Evolutionary conservation across 1,140 invertebrate genomes (phyloP), one percentile per base, ranked within the genome.

Genomic region (Pristionchus pacificus): DNA sequence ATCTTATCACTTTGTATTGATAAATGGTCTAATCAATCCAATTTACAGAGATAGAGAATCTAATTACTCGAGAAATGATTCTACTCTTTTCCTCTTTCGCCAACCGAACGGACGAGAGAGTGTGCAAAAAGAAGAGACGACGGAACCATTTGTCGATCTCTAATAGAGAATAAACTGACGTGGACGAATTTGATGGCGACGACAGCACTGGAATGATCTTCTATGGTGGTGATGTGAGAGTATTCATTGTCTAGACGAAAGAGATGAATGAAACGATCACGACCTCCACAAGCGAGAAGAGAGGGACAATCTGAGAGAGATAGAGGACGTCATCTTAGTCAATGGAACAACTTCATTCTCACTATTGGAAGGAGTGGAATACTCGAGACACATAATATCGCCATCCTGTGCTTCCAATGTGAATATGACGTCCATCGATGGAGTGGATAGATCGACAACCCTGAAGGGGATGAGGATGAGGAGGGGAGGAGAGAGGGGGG

Each of bases 171-270:
- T n/a, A n/a, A n/a, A n/a, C n/a, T n/a, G n/a, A n/a, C n/a, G n/a
- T n/a, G n/a, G 30, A n/a, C 30, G n/a, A 61, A 61, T 10, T 61
- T 61, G 60, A 61, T 61, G 60, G 60, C 6, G n/a, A 61, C 30
- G 60, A 61, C 6, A 10, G 60, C 60, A 31, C 60, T 61, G 6
- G 6, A n/a, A n/a, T 61, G 60, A n/a, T 61, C 60, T 15, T 61
- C 60, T 10, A 61, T 31, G n/a, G 60, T 61, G 30, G 6, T 61
- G 60, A 61, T 28, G n/a, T 28, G 60, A 28, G n/a, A 6, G n/a
- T 61, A 61, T 28, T 31, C 27, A 6, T n/a, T 61, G 6, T 28
- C 27, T 6, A 31, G 6, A 61, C n/a, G 27, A n/a, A 28, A 61
- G n/a, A 61, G 6, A 31, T 61, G 60, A 28, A 61, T n/a, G 15